Conservation (phyloP, 2,113 vertebrate genomes). For the Pomatostomus ruficeps region DNA sequence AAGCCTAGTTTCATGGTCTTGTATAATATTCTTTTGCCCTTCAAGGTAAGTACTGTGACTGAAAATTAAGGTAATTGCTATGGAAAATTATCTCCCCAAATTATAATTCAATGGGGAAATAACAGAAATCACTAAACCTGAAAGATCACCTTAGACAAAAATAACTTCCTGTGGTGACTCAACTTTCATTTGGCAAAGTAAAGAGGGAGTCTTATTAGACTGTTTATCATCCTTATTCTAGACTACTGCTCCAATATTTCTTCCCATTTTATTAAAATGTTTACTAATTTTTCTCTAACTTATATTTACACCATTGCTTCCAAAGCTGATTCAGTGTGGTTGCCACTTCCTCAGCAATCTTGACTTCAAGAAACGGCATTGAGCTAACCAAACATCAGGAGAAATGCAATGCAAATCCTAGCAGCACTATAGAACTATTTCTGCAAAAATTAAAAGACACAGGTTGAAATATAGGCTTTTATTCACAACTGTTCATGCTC, state of each 20-base stretch:
- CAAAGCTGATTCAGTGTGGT: not conserved
- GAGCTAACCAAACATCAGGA: not conserved
- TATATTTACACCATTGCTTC: not conserved
- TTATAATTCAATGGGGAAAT: not conserved
- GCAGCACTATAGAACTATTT: not conserved
- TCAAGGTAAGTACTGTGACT: not conserved
- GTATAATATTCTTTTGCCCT: not conserved
- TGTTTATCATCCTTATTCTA: not conserved
- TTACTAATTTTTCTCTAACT: not conserved
- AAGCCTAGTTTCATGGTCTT: not conserved
- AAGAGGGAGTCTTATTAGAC: not conserved
- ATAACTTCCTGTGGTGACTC: not conserved
- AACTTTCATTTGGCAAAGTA: not conserved
- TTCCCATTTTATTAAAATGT: not conserved
- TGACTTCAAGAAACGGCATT: not conserved
- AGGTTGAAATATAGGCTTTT: not conserved
- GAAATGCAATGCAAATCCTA: not conserved
- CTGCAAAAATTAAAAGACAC: not conserved
- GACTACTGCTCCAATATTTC: not conserved
- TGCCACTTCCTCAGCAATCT: not conserved
- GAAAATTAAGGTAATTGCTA: not conserved
- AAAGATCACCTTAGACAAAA: not conserved
- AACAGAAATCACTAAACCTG: not conserved
- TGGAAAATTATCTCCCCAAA: not conserved
- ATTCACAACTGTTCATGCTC: not conserved